phyloP scores from a whole-genome alignment of 2,888 invertebrate genomes.

The Thysanoteuthis rhombus region DNA sequence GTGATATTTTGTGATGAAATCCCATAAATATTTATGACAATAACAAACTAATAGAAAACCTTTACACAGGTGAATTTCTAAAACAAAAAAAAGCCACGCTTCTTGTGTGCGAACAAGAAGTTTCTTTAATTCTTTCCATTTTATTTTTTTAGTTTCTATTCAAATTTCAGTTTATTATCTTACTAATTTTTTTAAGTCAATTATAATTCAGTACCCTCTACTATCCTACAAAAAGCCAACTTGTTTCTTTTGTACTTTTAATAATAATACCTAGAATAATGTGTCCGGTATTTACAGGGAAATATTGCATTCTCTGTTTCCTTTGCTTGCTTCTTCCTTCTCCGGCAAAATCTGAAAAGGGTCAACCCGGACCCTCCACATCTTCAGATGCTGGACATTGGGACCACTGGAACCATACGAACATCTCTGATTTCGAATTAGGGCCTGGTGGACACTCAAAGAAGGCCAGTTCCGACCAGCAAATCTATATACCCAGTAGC shows the following conservation, averaged over 20 bases:
- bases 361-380: background rate
- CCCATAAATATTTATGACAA: background rate
- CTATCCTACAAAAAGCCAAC: background rate
- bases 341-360: conserved; percentile 17
- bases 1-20: background rate
- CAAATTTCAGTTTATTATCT: background rate
- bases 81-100: background rate
- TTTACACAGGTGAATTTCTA: background rate
- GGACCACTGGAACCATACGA: background rate
- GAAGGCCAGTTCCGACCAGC: background rate
- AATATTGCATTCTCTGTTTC: conserved; percentile 20
- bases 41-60: background rate
- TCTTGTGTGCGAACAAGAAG: background rate
- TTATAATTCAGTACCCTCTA: background rate
- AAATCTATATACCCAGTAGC: conserved; percentile 12
- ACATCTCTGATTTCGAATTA: background rate
- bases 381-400: background rate
- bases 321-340: conserved; percentile 23
- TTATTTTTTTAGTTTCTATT: background rate
- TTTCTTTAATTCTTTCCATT: background rate
- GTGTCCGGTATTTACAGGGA: conserved; percentile 28
- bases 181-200: background rate
- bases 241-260: background rate
- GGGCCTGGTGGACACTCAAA: background rate
- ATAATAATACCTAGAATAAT: background rate